A percentile compares a stretch with the other conserved stretches of the same genome.
Conservation (phyloP, 2,888 invertebrate genomes). For the Xestia rhomboidea region DNA sequence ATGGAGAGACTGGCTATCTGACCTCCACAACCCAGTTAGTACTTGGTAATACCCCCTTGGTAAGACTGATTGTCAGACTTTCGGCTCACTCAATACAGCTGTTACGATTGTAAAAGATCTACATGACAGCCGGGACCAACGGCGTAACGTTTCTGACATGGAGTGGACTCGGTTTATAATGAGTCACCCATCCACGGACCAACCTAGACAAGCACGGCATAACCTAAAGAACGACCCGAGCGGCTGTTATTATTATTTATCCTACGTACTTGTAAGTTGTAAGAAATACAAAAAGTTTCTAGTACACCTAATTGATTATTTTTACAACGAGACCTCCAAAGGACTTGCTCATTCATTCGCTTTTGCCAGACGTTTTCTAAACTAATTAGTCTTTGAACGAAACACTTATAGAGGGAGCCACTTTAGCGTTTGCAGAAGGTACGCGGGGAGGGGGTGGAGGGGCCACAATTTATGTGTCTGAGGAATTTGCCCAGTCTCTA, state of each 20-base stretch:
- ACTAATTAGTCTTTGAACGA: slow-evolving; percentile 56
- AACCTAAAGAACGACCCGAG: too few species aligned
- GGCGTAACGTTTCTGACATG: too few species aligned
- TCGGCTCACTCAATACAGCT: too few species aligned
- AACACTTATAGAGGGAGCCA: slow-evolving; percentile 52
- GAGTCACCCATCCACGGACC: too few species aligned
- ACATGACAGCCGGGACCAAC: neutral
- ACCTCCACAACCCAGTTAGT: too few species aligned
- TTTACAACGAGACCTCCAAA: slow-evolving; percentile 38
- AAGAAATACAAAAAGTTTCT: slow-evolving; percentile 25
- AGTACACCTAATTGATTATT: slow-evolving; percentile 41
- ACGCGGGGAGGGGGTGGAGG: slow-evolving; percentile 12
- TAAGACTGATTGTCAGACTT: too few species aligned
- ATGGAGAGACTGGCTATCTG: neutral
- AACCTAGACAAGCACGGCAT: too few species aligned
- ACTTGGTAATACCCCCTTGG: too few species aligned
- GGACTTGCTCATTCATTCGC: slow-evolving; percentile 43
- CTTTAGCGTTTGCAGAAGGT: slow-evolving; percentile 38
- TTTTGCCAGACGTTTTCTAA: slow-evolving; percentile 46
- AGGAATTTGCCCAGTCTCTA: slow-evolving; percentile 72
- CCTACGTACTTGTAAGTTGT: slow-evolving; percentile 6
- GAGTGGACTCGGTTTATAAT: too few species aligned
- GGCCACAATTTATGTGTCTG: slow-evolving; percentile 78
- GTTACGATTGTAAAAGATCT: neutral
- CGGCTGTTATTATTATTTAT: too few species aligned